A percentile compares a stretch with the other conserved stretches of the same genome.
phyloP scores from a whole-genome alignment of 2,113 vertebrate species.

The Larimichthys crocea region DNA sequence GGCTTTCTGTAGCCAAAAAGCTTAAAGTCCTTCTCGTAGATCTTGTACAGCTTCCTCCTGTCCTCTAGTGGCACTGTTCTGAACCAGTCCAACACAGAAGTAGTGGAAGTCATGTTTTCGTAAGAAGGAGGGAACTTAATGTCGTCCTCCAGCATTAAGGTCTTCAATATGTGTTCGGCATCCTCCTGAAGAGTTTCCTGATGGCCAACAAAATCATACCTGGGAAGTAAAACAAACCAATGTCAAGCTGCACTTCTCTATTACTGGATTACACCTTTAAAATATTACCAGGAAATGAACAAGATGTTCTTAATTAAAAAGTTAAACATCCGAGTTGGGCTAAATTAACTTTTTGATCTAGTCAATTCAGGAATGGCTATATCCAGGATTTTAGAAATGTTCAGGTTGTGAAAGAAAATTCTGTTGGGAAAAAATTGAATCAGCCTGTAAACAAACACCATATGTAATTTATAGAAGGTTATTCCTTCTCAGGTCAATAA shows the following conservation, averaged over 20 bases:
- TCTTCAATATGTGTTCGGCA: slow-evolving; percentile 24
- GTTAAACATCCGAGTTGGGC: no score
- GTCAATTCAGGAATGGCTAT: no score
- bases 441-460: no score
- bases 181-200: slow-evolving; percentile 59
- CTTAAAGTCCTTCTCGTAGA: slow-evolving; percentile 54
- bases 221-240: slow-evolving; percentile 1
- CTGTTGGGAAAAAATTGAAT: no score
- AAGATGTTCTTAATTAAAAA: no score
- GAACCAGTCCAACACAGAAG: slow-evolving; percentile 24
- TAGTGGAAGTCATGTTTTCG: neutral
- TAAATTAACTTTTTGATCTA: no score
- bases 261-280: no score
- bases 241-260: neutral
- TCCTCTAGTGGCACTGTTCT: slow-evolving; percentile 44
- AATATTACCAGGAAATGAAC: no score
- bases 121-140: slow-evolving; percentile 43
- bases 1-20: slow-evolving; percentile 62
- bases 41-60: slow-evolving; percentile 49
- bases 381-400: no score
- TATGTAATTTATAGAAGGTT: neutral
- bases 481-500: neutral
- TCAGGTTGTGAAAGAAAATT: no score
- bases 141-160: slow-evolving; percentile 1
- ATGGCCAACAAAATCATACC: slow-evolving; percentile 71